Base-by-base conservation (phyloP, 1,140 invertebrate genomes). In the Stegodyphus mimosarum region DNA sequence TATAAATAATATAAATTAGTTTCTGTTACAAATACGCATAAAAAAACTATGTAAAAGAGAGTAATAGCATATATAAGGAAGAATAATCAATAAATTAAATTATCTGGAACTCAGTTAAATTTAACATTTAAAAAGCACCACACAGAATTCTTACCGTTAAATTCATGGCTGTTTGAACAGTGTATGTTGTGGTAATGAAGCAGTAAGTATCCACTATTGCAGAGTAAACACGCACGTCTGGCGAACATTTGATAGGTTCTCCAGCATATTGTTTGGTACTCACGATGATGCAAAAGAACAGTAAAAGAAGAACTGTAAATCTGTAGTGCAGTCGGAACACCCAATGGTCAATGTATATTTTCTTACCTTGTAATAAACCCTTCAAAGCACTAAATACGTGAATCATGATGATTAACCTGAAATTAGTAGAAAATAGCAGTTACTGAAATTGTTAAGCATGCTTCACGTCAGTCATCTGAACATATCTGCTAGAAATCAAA, bases 311-410 rank as follows among this genome's bases (percentile, higher is more conserved):
- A 78, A 98, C 95, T 64, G 96, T 97, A 67, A 94, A 96, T 92
- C 97, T 97, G 92, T 98, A 97, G 90, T 98, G 96, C 87, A 98
- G 91, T 69, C 96, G 94, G 89, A 97, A 98, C 86, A 97, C 93
- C 92, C 96, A 96, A 91, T 97, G 97, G 91, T 98, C 96, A 91
- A 97, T 97, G 6, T 75, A 18, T 3, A 86, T n/a, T 10, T 71
- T 71, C 17, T 86, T 96, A 92, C 97, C 94, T 92, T 97, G 97
- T 88, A 96, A 63, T 87, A 96, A 93, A 91, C 94, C 95, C 94
- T 95, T 97, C 86, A 97, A 94, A 89, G 95, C 96, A 91, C 96
- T 95, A 90, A 96, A 96, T 86, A 96, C 95, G 92, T 96, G 95
- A 94, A 96, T 96, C 95, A 96, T 87, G 17, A 13, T 76, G 7